Conservation (phyloP, 2,797 vertebrate genomes). For the Periophthalmus magnuspinnatus region DNA sequence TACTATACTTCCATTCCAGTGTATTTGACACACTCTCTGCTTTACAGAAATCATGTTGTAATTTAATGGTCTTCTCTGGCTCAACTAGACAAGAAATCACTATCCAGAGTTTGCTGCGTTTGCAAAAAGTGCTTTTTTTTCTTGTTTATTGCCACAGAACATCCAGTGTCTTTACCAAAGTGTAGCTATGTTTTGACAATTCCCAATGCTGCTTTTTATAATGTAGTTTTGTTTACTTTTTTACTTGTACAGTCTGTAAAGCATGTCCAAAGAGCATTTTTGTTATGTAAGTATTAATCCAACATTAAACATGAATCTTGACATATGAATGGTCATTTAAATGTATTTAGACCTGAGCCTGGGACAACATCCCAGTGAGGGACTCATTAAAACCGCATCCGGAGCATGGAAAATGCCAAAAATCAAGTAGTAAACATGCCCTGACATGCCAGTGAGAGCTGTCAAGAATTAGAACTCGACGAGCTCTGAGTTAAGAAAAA, state of each 20-base stretch:
- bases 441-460: too few species aligned
- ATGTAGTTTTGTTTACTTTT: slow-evolving; percentile 57
- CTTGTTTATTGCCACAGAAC: slow-evolving; percentile 40
- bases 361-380: too few species aligned
- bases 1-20: neutral
- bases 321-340: neutral
- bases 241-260: slow-evolving; percentile 82
- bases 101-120: slow-evolving; percentile 19
- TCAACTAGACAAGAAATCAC: slow-evolving; percentile 14
- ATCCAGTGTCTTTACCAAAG: slow-evolving; percentile 77
- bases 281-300: slow-evolving; percentile 75
- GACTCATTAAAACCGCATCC: too few species aligned
- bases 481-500: too few species aligned
- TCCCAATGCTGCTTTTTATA: slow-evolving; percentile 72
- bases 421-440: too few species aligned
- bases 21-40: slow-evolving; percentile 6
- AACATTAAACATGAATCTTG: slow-evolving; percentile 47
- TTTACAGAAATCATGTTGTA: slow-evolving; percentile 13
- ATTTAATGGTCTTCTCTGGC: neutral
- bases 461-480: too few species aligned
- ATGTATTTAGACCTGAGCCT: too few species aligned
- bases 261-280: slow-evolving; percentile 77
- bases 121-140: slow-evolving; percentile 36
- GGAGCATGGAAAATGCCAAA: too few species aligned
- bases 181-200: slow-evolving; percentile 69